phyloP scores from a whole-genome alignment of 2,888 invertebrate species.

The Beris chalybata region DNA sequence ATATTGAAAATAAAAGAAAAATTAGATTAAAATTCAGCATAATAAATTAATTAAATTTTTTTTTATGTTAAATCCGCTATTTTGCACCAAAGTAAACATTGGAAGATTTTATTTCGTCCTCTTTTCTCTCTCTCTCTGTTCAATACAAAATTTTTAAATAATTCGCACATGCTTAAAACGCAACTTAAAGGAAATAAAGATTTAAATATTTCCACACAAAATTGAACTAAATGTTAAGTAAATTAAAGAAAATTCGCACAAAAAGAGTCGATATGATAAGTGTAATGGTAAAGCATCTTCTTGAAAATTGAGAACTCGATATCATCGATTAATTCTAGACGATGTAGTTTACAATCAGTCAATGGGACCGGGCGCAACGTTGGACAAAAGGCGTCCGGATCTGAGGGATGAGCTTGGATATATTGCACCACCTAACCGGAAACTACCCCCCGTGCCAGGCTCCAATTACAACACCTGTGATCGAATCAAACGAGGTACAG shows the following conservation, averaged over 20 bases:
- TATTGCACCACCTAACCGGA: slow-evolving; percentile 90
- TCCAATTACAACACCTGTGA: slow-evolving; percentile 94
- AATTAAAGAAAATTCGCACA: slow-evolving; percentile 32
- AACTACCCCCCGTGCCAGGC: slow-evolving; percentile 88
- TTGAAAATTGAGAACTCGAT: slow-evolving; percentile 52
- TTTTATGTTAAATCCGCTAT: slow-evolving; percentile 45
- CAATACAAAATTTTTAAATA: slow-evolving; percentile 13
- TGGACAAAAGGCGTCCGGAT: slow-evolving; percentile 82
- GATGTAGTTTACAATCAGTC: slow-evolving; percentile 91
- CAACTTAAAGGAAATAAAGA: slow-evolving; percentile 1
- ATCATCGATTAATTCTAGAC: slow-evolving; percentile 65
- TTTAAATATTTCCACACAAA: slow-evolving; percentile 30
- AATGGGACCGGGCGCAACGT: slow-evolving; percentile 69
- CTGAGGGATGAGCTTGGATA: slow-evolving; percentile 88
- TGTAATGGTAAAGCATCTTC: slow-evolving; percentile 55
- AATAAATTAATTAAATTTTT: slow-evolving; percentile 39
- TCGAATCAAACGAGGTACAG: slow-evolving; percentile 90
- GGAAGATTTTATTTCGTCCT: slow-evolving; percentile 26
- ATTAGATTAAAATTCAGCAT: too few species aligned
- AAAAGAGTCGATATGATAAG: slow-evolving; percentile 18
- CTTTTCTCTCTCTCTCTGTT: neutral
- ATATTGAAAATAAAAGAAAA: too few species aligned
- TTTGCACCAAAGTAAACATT: slow-evolving; percentile 33
- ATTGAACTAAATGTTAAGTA: slow-evolving; percentile 29
- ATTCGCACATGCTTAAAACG: slow-evolving; percentile 9